These are phyloP conservation scores for Prunella fulvescens DNA, from an alignment of 2,113 vertebrate genomes.

Conservation along the genomic window DNA sequence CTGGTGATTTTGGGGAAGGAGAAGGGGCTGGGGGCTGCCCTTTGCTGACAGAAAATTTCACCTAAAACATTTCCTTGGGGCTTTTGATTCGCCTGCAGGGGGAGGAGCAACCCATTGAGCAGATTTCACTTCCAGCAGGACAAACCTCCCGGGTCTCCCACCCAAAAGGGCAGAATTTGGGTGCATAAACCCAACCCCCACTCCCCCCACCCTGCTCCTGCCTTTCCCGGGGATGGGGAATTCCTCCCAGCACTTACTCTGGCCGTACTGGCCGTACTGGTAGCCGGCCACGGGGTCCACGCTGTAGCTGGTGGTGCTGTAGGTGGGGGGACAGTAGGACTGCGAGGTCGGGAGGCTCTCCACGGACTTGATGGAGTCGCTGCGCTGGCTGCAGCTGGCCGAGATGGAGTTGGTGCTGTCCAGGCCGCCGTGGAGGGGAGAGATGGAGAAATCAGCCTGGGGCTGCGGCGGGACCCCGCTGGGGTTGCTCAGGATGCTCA, in stretches of 20 bases:
- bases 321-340: constrained; percentile 97
- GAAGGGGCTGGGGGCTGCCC: neutral
- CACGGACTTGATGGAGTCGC: constrained; percentile 94
- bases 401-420: constrained; percentile 93
- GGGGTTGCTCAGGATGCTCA: constrained; percentile 97
- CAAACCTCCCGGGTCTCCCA: neutral
- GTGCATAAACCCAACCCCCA: fast-evolving
- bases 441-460: constrained; percentile 98
- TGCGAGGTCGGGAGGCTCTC: constrained; percentile 96
- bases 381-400: constrained; percentile 97
- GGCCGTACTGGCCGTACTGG: constrained; percentile 96
- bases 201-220: neutral
- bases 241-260: constrained; percentile 81
- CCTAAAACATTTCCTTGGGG: neutral
- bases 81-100: neutral
- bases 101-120: neutral
- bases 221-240: fast-evolving
- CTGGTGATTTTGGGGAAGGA: neutral
- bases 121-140: neutral
- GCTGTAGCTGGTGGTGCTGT: constrained; percentile 97
- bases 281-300: constrained; percentile 98
- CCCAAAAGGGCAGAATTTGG: fast-evolving
- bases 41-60: neutral
- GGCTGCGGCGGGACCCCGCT: constrained; percentile 87
- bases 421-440: constrained; percentile 91